Conservation (phyloP, 2,113 vertebrate species). For the Myodes glareolus region DNA sequence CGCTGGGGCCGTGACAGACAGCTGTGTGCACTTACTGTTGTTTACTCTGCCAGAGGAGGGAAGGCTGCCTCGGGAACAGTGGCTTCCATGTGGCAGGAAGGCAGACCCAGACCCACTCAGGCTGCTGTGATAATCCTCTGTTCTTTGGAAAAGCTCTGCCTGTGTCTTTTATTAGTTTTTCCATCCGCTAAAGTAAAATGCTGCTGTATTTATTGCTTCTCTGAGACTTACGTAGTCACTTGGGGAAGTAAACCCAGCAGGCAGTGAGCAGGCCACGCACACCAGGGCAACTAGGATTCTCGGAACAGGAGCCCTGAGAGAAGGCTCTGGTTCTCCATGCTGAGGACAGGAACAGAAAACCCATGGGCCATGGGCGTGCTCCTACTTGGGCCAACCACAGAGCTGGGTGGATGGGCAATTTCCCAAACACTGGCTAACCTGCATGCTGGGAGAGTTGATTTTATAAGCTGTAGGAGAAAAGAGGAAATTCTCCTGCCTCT, state of each 20-base stretch:
- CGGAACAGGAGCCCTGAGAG: neutral
- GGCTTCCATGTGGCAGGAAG: neutral
- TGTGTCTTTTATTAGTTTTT: slow-evolving; percentile 29
- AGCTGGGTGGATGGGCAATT: neutral
- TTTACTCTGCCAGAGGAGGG: neutral
- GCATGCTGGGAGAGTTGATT: neutral
- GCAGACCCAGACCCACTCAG: neutral
- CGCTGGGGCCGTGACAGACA: neutral
- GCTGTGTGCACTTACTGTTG: neutral
- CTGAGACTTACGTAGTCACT: neutral
- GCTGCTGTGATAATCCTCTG: neutral
- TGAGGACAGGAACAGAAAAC: neutral
- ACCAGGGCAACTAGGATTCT: neutral
- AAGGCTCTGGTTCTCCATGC: neutral
- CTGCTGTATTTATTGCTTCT: slow-evolving; percentile 35
- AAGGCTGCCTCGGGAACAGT: neutral
- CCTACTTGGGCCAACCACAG: neutral
- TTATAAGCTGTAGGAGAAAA: neutral
- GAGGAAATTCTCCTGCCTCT: neutral
- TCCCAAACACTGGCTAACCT: neutral
- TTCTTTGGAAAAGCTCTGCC: slow-evolving; percentile 3
- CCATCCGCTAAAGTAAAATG: neutral
- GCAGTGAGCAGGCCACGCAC: neutral
- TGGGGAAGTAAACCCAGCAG: slow-evolving; percentile 26
- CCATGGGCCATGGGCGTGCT: neutral